phyloP scores from a whole-genome alignment of 2,888 invertebrate species.

The Tanytarsus gracilentus region DNA sequence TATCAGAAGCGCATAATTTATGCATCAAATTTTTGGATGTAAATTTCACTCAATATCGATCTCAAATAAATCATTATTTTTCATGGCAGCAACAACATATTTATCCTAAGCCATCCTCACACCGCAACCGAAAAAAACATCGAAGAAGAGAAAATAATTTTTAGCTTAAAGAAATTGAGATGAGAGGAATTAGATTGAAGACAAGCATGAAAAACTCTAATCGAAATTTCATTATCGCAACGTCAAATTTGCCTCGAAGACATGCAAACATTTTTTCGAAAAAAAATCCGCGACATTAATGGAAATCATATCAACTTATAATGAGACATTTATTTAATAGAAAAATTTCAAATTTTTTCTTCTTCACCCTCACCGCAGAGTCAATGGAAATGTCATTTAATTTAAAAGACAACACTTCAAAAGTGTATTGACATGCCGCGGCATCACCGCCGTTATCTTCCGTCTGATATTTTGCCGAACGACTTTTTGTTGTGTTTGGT shows the following conservation, averaged over 20 bases:
- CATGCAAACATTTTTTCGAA: conserved; percentile 1
- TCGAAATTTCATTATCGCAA: conserved; percentile 22
- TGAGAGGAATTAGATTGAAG: conserved; percentile 20
- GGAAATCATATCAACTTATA: background rate
- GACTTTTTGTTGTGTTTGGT: background rate
- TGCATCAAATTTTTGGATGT: conserved; percentile 21
- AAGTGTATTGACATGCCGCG: background rate
- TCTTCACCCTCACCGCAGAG: background rate
- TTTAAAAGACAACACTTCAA: background rate
- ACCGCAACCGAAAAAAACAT: background rate
- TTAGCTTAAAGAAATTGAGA: conserved; percentile 17
- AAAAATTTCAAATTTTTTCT: background rate
- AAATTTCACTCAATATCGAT: conserved; percentile 20
- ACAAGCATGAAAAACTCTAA: conserved; percentile 10
- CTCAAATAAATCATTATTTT: conserved; percentile 24
- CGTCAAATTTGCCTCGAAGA: background rate
- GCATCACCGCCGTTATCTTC: background rate
- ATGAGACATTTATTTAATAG: background rate
- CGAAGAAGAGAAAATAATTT: conserved; percentile 8
- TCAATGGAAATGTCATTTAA: conserved; percentile 1
- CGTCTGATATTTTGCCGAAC: background rate
- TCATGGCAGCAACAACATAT: conserved; percentile 7
- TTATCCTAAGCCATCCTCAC: background rate
- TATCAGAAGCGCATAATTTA: conserved; percentile 20
- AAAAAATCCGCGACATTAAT: background rate